A percentile compares a stretch with the other conserved stretches of the same genome.
phyloP scores from a whole-genome alignment of 2,888 invertebrate genomes.

The Harpalus rubripes region DNA sequence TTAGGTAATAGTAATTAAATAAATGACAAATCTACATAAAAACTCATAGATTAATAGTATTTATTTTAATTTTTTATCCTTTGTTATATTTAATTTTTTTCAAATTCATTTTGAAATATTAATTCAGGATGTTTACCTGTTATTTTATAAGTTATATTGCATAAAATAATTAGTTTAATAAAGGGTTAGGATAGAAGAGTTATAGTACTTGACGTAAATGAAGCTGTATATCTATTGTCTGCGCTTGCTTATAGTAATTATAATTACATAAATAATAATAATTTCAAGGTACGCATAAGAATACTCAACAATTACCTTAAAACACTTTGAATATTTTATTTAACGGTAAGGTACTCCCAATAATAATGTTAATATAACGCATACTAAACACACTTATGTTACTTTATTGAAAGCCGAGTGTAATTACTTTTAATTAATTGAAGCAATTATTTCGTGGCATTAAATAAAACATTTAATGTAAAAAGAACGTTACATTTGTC shows the following conservation, averaged over 20 bases:
- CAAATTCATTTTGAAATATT: no score
- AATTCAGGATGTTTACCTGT: background rate
- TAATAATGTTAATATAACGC: slow-evolving; percentile 57
- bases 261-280: slow-evolving; percentile 60
- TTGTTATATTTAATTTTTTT: no score
- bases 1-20: no score
- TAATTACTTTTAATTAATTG: slow-evolving; percentile 63
- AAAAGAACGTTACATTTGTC: slow-evolving; percentile 58
- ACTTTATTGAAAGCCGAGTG: slow-evolving; percentile 60
- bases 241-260: slow-evolving; percentile 23
- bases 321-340: slow-evolving; percentile 62
- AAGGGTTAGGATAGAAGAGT: background rate
- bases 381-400: slow-evolving; percentile 58
- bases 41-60: no score
- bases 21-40: no score
- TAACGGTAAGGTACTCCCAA: slow-evolving; percentile 56
- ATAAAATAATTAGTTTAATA: background rate
- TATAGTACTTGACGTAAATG: slow-evolving; percentile 31
- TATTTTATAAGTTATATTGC: background rate
- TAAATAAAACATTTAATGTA: slow-evolving; percentile 53
- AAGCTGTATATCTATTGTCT: slow-evolving; percentile 29
- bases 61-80: no score
- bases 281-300: background rate
- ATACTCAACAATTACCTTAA: slow-evolving; percentile 37
- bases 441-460: slow-evolving; percentile 63